These are phyloP conservation scores for Piscicola geometra DNA, from an alignment of 2,888 invertebrate genomes.

Conservation along the genomic window DNA sequence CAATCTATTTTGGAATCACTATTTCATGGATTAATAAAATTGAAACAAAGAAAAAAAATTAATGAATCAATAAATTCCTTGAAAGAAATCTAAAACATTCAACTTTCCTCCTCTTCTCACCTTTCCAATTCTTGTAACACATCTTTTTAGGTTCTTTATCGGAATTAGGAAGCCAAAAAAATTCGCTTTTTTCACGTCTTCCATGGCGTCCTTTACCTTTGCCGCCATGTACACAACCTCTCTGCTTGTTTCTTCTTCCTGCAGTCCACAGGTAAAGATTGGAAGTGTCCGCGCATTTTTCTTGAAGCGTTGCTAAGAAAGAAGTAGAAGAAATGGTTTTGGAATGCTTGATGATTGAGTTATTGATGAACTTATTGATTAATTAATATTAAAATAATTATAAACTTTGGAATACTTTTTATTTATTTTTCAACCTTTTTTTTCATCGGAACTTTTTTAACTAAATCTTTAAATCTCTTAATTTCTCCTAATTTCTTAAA, in stretches of 20 bases:
- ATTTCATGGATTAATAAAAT: too few relatives aligned
- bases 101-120: not conserved
- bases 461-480: too few relatives aligned
- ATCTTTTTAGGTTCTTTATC: conserved; percentile 23
- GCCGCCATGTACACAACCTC: not conserved
- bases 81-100: too few relatives aligned
- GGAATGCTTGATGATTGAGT: not conserved
- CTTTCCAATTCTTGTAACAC: conserved; percentile 10
- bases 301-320: not conserved
- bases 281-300: conserved; percentile 20
- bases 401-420: not conserved
- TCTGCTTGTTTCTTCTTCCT: conserved; percentile 4
- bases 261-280: conserved; percentile 26
- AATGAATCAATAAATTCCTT: too few relatives aligned
- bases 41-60: too few relatives aligned
- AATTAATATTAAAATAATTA: too few relatives aligned
- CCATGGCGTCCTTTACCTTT: too few relatives aligned
- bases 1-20: too few relatives aligned
- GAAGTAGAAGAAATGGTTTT: not conserved
- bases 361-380: too few relatives aligned
- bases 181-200: conserved; percentile 3
- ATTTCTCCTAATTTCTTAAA: too few relatives aligned
- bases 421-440: too few relatives aligned
- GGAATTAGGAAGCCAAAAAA: conserved; percentile 22
- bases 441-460: too few relatives aligned